These are phyloP conservation scores for Ephialtes manifestator DNA, from an alignment of 2,888 invertebrate genomes.

Conservation along the genomic window DNA sequence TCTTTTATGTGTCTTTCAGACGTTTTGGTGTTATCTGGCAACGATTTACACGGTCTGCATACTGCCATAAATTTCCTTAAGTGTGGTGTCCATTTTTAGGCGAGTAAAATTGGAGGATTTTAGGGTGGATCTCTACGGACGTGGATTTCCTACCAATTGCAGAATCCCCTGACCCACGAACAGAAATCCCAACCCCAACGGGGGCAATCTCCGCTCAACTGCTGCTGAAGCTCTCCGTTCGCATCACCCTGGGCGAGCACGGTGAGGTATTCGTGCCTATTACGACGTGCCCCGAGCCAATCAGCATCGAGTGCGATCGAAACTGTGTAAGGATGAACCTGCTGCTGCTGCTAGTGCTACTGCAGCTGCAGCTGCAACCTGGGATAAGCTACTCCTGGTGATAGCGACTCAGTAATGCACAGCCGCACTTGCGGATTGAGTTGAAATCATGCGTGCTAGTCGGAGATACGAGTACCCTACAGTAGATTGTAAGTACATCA, in stretches of 20 bases:
- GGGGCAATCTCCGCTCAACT: conserved; percentile 35
- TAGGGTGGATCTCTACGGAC: background rate
- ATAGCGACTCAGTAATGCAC: conserved; percentile 66
- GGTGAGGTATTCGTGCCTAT: conserved; percentile 53
- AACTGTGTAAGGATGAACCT: conserved; percentile 57
- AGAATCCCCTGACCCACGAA: conserved; percentile 17
- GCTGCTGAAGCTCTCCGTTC: background rate
- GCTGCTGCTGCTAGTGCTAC: conserved; percentile 2
- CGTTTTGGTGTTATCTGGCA: no score
- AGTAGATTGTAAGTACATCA: conserved; percentile 36
- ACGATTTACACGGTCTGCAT: background rate
- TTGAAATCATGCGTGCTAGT: conserved; percentile 59
- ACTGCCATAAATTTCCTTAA: background rate
- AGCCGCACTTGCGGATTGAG: conserved; percentile 72
- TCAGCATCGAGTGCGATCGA: conserved; percentile 73
- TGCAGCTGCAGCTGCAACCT: background rate
- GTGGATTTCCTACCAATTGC: conserved; percentile 46
- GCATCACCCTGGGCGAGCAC: conserved; percentile 10
- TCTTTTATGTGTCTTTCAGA: no score
- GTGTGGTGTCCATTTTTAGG: background rate
- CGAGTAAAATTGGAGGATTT: conserved; percentile 15
- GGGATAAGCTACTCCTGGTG: conserved; percentile 20
- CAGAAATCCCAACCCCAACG: conserved; percentile 2
- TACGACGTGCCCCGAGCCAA: conserved; percentile 69
- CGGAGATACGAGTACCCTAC: conserved; percentile 40